These are phyloP conservation scores for Argyresthia albistria DNA, from an alignment of 2,888 invertebrate species.

Conservation along the genomic window DNA sequence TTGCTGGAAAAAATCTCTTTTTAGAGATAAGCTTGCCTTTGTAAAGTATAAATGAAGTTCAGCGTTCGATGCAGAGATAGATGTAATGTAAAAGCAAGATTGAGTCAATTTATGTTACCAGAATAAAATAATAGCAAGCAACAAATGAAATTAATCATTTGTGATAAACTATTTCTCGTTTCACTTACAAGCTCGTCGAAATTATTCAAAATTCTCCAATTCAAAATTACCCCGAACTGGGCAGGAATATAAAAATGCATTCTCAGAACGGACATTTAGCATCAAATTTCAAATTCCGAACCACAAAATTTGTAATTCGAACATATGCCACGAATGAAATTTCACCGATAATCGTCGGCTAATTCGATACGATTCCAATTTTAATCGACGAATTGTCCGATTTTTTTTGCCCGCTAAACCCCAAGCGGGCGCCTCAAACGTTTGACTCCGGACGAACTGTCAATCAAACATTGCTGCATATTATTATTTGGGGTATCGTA, in stretches of 20 bases:
- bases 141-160: no score
- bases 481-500: conserved; percentile 52
- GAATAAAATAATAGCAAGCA: no score
- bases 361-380: conserved; percentile 49
- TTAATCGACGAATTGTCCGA: conserved; percentile 10
- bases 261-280: conserved; percentile 15
- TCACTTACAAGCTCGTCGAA: no score
- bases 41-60: no score
- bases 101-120: no score
- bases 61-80: no score
- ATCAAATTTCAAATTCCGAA: conserved; percentile 29
- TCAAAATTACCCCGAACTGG: background rate
- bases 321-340: conserved; percentile 60
- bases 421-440: conserved; percentile 28
- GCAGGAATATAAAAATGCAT: conserved; percentile 1
- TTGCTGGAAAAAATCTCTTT: no score
- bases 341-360: conserved; percentile 59
- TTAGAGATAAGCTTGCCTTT: no score
- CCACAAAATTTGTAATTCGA: conserved; percentile 23
- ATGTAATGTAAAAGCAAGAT: no score
- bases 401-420: conserved; percentile 16
- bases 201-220: conserved; percentile 4
- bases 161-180: no score
- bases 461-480: conserved; percentile 55
- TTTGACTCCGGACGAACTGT: conserved; percentile 36